Evolutionary conservation across 2,797 vertebrate species (phyloP).

Genomic region (Oryzias dopingdopingensis): DNA sequence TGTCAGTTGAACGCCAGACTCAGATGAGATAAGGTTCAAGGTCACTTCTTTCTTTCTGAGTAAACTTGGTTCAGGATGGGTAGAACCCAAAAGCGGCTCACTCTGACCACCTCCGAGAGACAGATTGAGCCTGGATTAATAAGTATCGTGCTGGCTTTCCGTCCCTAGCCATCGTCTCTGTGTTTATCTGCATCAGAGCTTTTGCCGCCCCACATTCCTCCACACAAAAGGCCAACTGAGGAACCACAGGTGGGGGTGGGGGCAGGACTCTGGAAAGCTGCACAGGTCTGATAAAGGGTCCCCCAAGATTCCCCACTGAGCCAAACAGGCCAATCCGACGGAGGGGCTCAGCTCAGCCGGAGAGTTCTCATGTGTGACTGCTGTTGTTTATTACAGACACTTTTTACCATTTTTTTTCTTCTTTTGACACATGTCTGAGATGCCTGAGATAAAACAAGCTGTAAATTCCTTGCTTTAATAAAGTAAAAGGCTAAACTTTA

Average conservation of each 20-base stretch:
- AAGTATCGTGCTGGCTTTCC: slow-evolving; percentile 45
- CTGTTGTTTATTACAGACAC: slow-evolving; percentile 59
- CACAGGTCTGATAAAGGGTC: slow-evolving; percentile 73
- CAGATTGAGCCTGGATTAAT: slow-evolving; percentile 64
- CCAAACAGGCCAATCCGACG: slow-evolving; percentile 57
- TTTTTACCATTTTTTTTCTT: slow-evolving; percentile 20
- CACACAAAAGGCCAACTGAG: slow-evolving; percentile 48
- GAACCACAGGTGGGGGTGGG: slow-evolving; percentile 47
- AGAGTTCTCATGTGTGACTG: slow-evolving; percentile 61
- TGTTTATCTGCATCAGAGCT: slow-evolving; percentile 59
- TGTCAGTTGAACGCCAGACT: slow-evolving; percentile 49
- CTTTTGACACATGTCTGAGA: background rate
- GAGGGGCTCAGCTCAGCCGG: slow-evolving; percentile 53
- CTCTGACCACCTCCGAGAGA: slow-evolving; percentile 37
- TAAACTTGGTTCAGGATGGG: slow-evolving; percentile 30
- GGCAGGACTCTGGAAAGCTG: slow-evolving; percentile 60
- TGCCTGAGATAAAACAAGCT: slow-evolving; percentile 52
- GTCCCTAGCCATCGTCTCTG: slow-evolving; percentile 51
- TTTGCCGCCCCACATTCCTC: slow-evolving; percentile 62
- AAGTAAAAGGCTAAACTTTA: slow-evolving; percentile 58
- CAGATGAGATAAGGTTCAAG: slow-evolving; percentile 43
- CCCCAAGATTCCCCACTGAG: slow-evolving; percentile 61
- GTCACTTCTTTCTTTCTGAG: slow-evolving; percentile 25
- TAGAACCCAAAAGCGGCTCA: slow-evolving; percentile 14
- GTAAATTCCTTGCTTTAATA: slow-evolving; percentile 63